Base-by-base conservation (phyloP, 2,888 invertebrate species). In the Synergus japonicus region DNA sequence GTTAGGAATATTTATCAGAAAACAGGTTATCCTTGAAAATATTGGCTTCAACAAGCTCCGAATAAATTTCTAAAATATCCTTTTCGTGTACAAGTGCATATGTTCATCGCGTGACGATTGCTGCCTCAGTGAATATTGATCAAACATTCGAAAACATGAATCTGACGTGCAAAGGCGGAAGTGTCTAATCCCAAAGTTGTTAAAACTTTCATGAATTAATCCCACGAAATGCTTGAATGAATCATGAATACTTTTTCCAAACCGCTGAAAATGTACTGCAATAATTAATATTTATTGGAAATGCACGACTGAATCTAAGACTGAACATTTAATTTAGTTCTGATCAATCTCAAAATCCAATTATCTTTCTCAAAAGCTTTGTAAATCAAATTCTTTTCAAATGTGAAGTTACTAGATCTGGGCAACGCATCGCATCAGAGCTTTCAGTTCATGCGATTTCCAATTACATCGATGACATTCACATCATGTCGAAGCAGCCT, bases 391-490 rank as follows among this genome's bases (percentile, higher is more conserved):
- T 43, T 43, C 43, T 29, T 29, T 43, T 18, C 15, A 18, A 67
- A 67, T 46, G 29, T 67, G 5, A 46, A 5, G 29, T 4, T 29
- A 18, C 15, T 13, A 46, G 44, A 67, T 66, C 43, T 66, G 4
- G 13, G 64, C n/a, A 13, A 46, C 18, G 0, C 41, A 44, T 18
- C 5, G 2, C 41, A 44, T 18, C 2, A 18, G 44, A 67, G 67
- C 67, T 46, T 49, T 49, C 49, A 49, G 49, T 67, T 67, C 46
- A 49, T 15, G 69, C 29, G 22, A 69, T 49, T 49, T 69, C 29
- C 69, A 69, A 69, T 69, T 69, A 69, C 69, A 69, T 49, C 46
- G 49, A 49, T 69, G 69, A 69, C 69, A 69, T 69, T 22, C 69
- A 15, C 69, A 69, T 69, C 69, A 69, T 29, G 69, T 69, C 46